A percentile compares a stretch with the other conserved stretches of the same genome.
These are phyloP conservation scores for Drymodes brunneopygia DNA, from an alignment of 2,113 vertebrate genomes.

Conservation along the genomic window DNA sequence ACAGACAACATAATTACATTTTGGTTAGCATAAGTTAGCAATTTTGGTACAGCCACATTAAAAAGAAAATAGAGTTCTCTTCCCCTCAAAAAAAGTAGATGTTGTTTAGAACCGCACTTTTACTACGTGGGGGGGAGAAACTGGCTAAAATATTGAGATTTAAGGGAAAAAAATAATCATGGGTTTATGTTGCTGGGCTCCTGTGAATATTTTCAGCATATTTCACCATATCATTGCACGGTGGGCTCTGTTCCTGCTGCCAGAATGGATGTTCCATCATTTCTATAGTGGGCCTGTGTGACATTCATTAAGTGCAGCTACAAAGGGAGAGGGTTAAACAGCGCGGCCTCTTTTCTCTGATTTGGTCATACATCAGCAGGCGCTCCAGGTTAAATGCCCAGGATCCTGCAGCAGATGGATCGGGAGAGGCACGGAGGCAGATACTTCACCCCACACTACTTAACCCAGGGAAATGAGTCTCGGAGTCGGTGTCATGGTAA, in stretches of 20 bases:
- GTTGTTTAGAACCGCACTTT: neutral
- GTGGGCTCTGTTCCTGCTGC: conserved; percentile 42
- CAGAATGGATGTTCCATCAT: conserved; percentile 68
- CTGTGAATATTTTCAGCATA: conserved; percentile 66
- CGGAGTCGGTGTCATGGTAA: conserved; percentile 65
- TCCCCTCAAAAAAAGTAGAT: neutral
- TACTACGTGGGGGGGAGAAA: neutral
- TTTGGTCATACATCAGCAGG: conserved; percentile 41
- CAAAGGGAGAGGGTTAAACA: conserved; percentile 66
- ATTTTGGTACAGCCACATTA: conserved; percentile 1
- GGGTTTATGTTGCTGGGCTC: conserved; percentile 36
- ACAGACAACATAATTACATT: neutral
- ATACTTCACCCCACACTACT: conserved; percentile 68
- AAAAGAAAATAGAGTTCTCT: neutral
- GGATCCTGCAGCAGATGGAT: conserved; percentile 53
- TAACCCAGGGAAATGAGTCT: conserved; percentile 66
- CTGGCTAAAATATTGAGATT: conserved; percentile 43
- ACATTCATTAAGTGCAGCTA: conserved; percentile 74
- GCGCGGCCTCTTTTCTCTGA: conserved; percentile 57
- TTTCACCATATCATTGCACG: conserved; percentile 65
- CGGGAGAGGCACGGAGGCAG: conserved; percentile 44
- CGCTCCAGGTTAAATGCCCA: conserved; percentile 44
- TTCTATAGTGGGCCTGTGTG: conserved; percentile 67
- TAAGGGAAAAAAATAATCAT: conserved; percentile 56
- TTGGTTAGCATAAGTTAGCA: neutral